Base-by-base conservation (phyloP, 2,113 vertebrate genomes). In the Syrrhaptes paradoxus region DNA sequence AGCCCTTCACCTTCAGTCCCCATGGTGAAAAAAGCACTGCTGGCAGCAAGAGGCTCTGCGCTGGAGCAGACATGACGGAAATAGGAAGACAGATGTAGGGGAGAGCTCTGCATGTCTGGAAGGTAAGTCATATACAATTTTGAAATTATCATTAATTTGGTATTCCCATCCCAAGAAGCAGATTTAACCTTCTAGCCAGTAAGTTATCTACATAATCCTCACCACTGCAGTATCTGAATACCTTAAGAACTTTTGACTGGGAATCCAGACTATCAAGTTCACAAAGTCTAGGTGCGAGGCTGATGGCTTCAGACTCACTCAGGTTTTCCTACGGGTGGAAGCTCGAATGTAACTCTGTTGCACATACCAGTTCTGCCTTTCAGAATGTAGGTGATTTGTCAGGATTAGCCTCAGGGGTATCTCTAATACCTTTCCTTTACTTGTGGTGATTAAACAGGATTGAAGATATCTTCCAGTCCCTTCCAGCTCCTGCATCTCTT, bases 351-450 rank as follows among this genome's bases (percentile, higher is more conserved):
- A 76, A 58, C 65, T 67, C 2, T 1, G 48, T 43, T 61, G 67
- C 92, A 89, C 65, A 31, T 31, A 76, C 10, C 79, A 55, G 45
- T 54, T 62, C 79, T 81, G 58, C 45, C 41, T 62, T 89, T 87
- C 83, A 85, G 61, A 77, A 78, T 6, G 38, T 87, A 46, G 34
- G 46, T 45, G 74, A 87, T 84, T 89, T 55, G 61, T 94, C 90
- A 92, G 83, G 75, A 94, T 96, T 95, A 87, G 84, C 89, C 90
- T 88, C 52, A 59, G 84, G 90, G 88, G 55, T 72, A 57, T 91
- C 91, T 90, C 77, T 85, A 75, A 90, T 90, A 82, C 61, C 32
- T 90, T 87, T 62, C 63, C 66, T 92, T 86, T 94, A 79, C 74
- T 73, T 76, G 32, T 38, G 36, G 66, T 85, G 71, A 92, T 94